Evolutionary conservation across 2,113 vertebrate genomes (phyloP).

Genomic region (Ariopsis seemanni): DNA sequence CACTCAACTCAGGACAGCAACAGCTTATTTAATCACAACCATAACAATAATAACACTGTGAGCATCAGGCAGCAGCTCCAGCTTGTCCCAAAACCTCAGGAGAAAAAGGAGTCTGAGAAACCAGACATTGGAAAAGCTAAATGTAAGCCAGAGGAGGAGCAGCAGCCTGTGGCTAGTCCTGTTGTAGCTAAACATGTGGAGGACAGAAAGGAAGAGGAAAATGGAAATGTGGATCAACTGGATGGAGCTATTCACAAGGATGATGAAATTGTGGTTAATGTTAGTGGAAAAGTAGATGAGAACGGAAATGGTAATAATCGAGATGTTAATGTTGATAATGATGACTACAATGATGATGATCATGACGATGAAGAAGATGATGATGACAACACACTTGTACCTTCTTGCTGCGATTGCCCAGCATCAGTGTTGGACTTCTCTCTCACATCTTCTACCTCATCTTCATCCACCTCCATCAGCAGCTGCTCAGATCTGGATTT

Average conservation of each 20-base stretch:
- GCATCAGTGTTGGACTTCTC: constrained; percentile 76
- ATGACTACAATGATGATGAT: constrained; percentile 60
- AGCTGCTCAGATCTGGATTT: constrained; percentile 92
- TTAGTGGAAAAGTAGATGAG: constrained; percentile 45
- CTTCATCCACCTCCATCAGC: constrained; percentile 89
- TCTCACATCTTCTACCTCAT: constrained; percentile 75
- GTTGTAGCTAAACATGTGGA: constrained; percentile 26
- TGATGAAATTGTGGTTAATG: not conserved
- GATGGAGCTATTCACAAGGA: constrained; percentile 40
- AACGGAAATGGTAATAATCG: constrained; percentile 56
- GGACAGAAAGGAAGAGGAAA: constrained; percentile 23
- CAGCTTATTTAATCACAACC: constrained; percentile 79
- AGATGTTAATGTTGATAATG: constrained; percentile 56
- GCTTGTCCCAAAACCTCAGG: constrained; percentile 60
- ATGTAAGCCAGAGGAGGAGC: constrained; percentile 17
- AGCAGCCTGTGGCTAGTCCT: constrained; percentile 50
- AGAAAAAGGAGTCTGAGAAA: constrained; percentile 43
- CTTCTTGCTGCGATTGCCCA: constrained; percentile 77
- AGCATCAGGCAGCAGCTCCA: constrained; percentile 71
- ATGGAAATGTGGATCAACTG: constrained; percentile 45
- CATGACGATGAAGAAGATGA: constrained; percentile 67
- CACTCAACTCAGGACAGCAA: constrained; percentile 73
- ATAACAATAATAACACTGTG: constrained; percentile 78
- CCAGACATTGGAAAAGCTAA: constrained; percentile 46
- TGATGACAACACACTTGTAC: constrained; percentile 80